Evolutionary conservation across 2,888 invertebrate genomes (phyloP).

Genomic region (Tiliacea aurago): DNA sequence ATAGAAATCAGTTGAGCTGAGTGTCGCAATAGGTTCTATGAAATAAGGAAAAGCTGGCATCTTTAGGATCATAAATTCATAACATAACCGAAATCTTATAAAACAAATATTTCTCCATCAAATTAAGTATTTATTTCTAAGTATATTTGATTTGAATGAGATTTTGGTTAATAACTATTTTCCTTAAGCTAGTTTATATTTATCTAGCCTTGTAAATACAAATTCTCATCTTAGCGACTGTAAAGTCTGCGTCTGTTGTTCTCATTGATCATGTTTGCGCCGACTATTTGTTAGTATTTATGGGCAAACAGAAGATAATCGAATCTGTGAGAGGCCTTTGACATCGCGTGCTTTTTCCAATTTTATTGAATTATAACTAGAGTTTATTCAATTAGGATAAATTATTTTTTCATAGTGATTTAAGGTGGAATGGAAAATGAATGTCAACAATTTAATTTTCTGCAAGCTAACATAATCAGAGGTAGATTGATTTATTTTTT

Average conservation of each 20-base stretch:
- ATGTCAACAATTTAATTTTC: not conserved
- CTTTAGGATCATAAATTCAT: too few relatives aligned
- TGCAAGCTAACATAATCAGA: not conserved
- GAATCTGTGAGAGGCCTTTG: constrained; percentile 32
- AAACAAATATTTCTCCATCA: too few relatives aligned
- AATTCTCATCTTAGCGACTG: not conserved
- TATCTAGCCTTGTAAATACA: not conserved
- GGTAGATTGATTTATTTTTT: not conserved
- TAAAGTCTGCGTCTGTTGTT: constrained; percentile 33
- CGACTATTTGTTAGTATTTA: constrained; percentile 33
- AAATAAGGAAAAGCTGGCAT: not conserved
- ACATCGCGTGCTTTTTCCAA: constrained; percentile 32
- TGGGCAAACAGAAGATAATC: constrained; percentile 47
- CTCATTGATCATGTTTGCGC: constrained; percentile 40
- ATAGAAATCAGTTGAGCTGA: too few relatives aligned
- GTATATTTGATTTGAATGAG: too few relatives aligned
- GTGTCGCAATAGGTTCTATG: too few relatives aligned
- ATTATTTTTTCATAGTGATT: constrained; percentile 13
- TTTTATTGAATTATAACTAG: constrained; percentile 35
- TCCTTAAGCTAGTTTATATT: not conserved
- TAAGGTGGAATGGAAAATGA: not conserved
- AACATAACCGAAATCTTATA: too few relatives aligned
- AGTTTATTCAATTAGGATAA: constrained; percentile 30
- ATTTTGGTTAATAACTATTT: not conserved
- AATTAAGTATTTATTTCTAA: too few relatives aligned